These are phyloP conservation scores for Anthoscopus minutus DNA, from an alignment of 2,113 vertebrate species.

Conservation along the genomic window DNA sequence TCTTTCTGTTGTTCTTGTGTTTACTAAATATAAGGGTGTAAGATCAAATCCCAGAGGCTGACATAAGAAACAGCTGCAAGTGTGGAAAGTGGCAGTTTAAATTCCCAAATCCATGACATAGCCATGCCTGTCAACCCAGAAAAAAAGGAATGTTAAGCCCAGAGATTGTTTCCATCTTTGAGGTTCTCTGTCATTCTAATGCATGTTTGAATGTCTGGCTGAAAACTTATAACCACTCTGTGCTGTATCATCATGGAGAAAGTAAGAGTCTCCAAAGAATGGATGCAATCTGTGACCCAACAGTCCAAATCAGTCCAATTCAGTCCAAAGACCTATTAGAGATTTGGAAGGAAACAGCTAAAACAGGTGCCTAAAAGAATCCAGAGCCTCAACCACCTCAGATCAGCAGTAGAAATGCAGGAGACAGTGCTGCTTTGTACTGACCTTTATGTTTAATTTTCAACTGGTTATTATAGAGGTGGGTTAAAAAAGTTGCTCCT, in stretches of 20 bases:
- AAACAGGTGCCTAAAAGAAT: neutral
- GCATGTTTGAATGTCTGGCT: neutral
- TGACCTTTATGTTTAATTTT: neutral
- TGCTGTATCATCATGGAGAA: neutral
- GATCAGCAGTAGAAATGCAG: neutral
- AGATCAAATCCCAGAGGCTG: neutral
- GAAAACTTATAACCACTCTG: neutral
- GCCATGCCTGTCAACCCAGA: neutral
- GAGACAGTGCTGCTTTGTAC: neutral
- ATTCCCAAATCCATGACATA: neutral
- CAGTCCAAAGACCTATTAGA: neutral
- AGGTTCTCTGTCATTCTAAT: neutral
- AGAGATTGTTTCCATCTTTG: neutral
- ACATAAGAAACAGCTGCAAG: neutral
- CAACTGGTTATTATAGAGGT: neutral
- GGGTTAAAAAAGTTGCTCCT: neutral
- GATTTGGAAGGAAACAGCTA: neutral
- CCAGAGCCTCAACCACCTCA: neutral
- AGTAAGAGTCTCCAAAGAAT: neutral
- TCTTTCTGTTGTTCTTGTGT: conserved; percentile 8
- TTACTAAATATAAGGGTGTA: neutral
- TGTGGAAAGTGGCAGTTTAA: neutral
- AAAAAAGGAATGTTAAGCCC: neutral
- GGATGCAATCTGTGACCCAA: neutral
- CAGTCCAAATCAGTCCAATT: neutral